Conservation (phyloP, 2,797 vertebrate genomes). For the Parambassis ranga region DNA sequence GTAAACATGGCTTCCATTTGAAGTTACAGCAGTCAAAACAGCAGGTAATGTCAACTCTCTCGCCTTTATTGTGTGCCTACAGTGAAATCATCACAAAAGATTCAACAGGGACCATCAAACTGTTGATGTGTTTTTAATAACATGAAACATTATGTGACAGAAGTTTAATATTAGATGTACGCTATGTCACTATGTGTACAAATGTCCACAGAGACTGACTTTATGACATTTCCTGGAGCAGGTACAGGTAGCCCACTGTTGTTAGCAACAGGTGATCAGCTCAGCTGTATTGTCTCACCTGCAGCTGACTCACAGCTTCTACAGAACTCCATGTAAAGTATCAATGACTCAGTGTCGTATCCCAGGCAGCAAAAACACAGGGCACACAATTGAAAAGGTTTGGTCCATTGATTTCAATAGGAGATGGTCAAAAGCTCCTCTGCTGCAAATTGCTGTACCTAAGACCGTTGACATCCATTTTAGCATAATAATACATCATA, state of each 20-base stretch:
- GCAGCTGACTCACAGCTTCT: constrained; percentile 62
- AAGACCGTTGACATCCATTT: too few species aligned
- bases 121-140: background rate
- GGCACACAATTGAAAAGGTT: too few species aligned
- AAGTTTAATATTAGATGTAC: background rate
- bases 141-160: constrained; percentile 3
- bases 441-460: too few species aligned
- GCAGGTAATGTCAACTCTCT: constrained; percentile 40
- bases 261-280: constrained; percentile 56
- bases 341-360: constrained; percentile 8
- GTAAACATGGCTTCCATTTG: constrained; percentile 63
- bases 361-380: too few species aligned
- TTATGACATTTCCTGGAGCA: background rate
- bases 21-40: constrained; percentile 53
- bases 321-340: constrained; percentile 35
- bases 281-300: constrained; percentile 67
- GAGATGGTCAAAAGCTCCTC: background rate
- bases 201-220: background rate
- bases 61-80: constrained; percentile 14
- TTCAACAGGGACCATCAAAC: background rate
- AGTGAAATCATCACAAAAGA: constrained; percentile 8
- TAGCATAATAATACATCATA: too few species aligned
- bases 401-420: too few species aligned
- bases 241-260: background rate
- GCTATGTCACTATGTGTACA: background rate